phyloP scores from a whole-genome alignment of 2,113 vertebrate species.

The Cheirogaleus medius region DNA sequence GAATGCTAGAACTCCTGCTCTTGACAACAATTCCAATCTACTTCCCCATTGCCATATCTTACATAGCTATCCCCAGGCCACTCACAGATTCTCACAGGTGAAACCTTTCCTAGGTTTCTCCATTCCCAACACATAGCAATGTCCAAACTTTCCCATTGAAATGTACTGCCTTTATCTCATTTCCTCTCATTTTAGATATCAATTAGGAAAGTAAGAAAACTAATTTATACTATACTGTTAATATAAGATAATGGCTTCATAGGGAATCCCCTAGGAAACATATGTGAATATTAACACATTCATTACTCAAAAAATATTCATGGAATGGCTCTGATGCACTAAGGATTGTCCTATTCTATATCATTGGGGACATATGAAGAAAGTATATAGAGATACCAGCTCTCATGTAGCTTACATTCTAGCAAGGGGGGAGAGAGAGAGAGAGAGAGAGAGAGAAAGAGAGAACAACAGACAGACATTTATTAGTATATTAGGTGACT shows the following conservation, averaged over 20 bases:
- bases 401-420: not conserved
- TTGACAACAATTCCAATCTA: not conserved
- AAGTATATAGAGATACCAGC: not conserved
- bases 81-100: not conserved
- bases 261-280: not conserved
- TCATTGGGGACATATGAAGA: not conserved
- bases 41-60: not conserved
- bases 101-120: not conserved
- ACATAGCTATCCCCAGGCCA: not conserved
- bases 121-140: not conserved
- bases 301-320: not conserved
- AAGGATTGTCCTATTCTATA: not conserved
- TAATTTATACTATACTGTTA: not conserved
- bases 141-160: not conserved
- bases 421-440: not conserved
- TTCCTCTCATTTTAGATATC: not conserved
- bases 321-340: not conserved
- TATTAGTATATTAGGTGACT: not conserved
- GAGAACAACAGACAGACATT: not conserved
- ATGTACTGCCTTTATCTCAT: not conserved
- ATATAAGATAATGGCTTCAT: not conserved
- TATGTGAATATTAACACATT: not conserved
- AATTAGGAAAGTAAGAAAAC: not conserved
- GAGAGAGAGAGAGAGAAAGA: not conserved
- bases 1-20: not conserved